Evolutionary conservation across 2,888 invertebrate genomes (phyloP).

Genomic region (Mechanitis messenoides): DNA sequence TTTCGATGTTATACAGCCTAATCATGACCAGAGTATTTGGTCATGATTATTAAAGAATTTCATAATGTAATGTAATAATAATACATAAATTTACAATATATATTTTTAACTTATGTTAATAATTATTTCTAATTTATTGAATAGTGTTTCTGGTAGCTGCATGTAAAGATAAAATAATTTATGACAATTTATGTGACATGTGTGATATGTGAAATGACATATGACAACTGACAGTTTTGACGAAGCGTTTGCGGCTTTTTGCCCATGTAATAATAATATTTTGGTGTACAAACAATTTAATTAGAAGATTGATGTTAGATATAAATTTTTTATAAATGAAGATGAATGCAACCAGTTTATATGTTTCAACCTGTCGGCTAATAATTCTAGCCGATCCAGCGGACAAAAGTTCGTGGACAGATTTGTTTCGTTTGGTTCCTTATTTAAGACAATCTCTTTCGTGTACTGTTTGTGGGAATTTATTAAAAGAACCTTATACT

Average conservation of each 20-base stretch:
- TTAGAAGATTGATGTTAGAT: slow-evolving; percentile 49
- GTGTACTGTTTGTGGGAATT: slow-evolving; percentile 91
- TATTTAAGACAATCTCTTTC: slow-evolving; percentile 90
- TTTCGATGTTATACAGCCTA: no score
- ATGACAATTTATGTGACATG: slow-evolving; percentile 1
- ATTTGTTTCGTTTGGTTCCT: slow-evolving; percentile 88
- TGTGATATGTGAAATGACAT: slow-evolving; percentile 10
- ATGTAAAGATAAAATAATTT: not conserved
- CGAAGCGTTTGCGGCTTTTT: slow-evolving; percentile 68
- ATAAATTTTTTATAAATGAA: slow-evolving; percentile 46
- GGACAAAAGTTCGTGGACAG: slow-evolving; percentile 85
- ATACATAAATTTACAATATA: no score
- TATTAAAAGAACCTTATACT: slow-evolving; percentile 88
- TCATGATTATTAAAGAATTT: no score
- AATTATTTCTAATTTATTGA: not conserved
- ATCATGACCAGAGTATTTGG: no score
- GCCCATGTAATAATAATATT: slow-evolving; percentile 48
- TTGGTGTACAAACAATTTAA: slow-evolving; percentile 60
- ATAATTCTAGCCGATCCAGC: slow-evolving; percentile 84
- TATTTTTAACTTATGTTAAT: no score
- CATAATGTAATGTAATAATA: no score
- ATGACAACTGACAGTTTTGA: slow-evolving; percentile 35
- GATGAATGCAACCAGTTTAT: slow-evolving; percentile 89
- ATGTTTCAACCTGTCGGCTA: slow-evolving; percentile 87
- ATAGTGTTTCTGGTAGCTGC: not conserved